Evolutionary conservation across 2,888 invertebrate genomes (phyloP).

Genomic region (Pasiphila rectangulata): DNA sequence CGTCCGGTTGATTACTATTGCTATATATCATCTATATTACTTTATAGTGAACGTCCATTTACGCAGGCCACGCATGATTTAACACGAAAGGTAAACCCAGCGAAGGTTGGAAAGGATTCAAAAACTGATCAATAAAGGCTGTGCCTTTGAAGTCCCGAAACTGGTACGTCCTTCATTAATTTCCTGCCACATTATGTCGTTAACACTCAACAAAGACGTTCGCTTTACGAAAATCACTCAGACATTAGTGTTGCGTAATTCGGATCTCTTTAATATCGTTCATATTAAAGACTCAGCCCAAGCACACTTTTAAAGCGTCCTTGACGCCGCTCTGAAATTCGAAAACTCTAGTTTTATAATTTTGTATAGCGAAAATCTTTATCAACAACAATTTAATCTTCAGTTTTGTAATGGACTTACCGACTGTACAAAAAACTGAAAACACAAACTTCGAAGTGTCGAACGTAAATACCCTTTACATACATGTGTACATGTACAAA

Average conservation of each 20-base stretch:
- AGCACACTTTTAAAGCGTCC: too few relatives aligned
- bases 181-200: background rate
- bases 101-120: constrained; percentile 6
- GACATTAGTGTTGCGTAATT: background rate
- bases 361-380: too few relatives aligned
- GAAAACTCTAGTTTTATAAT: too few relatives aligned
- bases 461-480: background rate
- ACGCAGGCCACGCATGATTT: constrained; percentile 14
- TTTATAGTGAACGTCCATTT: constrained; percentile 20
- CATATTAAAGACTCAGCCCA: too few relatives aligned
- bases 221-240: background rate
- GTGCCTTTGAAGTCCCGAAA: constrained; percentile 14
- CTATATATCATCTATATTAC: constrained; percentile 19
- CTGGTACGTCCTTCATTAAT: background rate
- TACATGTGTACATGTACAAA: background rate
- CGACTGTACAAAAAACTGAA: too few relatives aligned
- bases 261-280: background rate
- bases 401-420: too few relatives aligned
- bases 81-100: constrained; percentile 3
- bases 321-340: too few relatives aligned
- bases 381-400: too few relatives aligned
- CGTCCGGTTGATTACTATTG: constrained; percentile 1
- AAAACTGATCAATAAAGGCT: constrained; percentile 8
- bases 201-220: background rate
- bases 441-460: too few relatives aligned